phyloP scores from a whole-genome alignment of 2,888 invertebrate species.

The Sussaba pulchella region DNA sequence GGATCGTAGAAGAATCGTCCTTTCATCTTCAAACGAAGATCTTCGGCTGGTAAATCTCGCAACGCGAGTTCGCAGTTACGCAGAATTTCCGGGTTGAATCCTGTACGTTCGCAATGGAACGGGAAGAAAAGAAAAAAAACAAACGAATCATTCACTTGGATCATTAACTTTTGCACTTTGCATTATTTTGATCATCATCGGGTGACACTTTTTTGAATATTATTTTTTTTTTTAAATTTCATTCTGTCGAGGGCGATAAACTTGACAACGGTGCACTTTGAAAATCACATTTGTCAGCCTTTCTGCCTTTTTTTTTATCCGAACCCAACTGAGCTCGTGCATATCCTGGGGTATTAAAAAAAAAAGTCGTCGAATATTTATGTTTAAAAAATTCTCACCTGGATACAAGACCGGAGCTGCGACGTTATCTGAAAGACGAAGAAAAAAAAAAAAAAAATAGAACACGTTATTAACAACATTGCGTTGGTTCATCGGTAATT shows the following conservation, averaged over 20 bases:
- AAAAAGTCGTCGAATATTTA: slow-evolving; percentile 30
- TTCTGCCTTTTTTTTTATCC: neutral
- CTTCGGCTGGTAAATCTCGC: slow-evolving; percentile 80
- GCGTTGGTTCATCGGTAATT: too few relatives aligned
- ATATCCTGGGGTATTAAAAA: slow-evolving; percentile 9
- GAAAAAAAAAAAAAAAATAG: slow-evolving; percentile 2
- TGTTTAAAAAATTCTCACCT: slow-evolving; percentile 77
- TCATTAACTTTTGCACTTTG: too few relatives aligned
- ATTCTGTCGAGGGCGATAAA: slow-evolving; percentile 55
- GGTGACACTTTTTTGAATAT: slow-evolving; percentile 34
- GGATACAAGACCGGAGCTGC: slow-evolving; percentile 78
- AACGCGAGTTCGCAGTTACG: slow-evolving; percentile 81
- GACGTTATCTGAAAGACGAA: slow-evolving; percentile 77
- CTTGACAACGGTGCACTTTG: slow-evolving; percentile 55
- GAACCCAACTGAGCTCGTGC: neutral
- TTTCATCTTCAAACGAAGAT: slow-evolving; percentile 81
- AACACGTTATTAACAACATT: neutral
- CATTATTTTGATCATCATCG: neutral
- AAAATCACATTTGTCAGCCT: slow-evolving; percentile 43
- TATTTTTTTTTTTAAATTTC: slow-evolving; percentile 12
- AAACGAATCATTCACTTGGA: too few relatives aligned
- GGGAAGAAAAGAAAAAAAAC: slow-evolving; percentile 22
- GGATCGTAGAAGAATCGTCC: slow-evolving; percentile 82
- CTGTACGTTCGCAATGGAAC: slow-evolving; percentile 72
- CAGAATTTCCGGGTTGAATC: slow-evolving; percentile 82